Evolutionary conservation across 2,113 vertebrate species (phyloP).

Genomic region (Aramus guarauna): DNA sequence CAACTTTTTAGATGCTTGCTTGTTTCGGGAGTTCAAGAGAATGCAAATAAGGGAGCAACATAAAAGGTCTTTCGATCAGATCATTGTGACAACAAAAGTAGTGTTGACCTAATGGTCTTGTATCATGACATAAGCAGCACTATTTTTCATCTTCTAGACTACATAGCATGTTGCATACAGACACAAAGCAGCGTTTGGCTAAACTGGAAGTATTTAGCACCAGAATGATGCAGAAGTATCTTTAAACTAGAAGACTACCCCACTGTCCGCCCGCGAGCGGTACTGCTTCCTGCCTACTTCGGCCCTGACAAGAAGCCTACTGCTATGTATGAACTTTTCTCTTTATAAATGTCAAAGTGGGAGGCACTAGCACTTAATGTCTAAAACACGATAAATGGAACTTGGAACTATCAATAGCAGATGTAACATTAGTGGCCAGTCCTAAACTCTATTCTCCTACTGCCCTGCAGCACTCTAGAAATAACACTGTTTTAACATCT

Average conservation of each 20-base stretch:
- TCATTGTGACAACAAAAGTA: neutral
- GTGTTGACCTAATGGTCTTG: no score
- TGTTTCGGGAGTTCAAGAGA: no score
- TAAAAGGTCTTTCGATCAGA: neutral
- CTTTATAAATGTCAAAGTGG: neutral
- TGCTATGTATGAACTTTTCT: neutral
- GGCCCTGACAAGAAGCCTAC: neutral
- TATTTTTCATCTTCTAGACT: neutral
- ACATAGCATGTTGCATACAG: fast-evolving
- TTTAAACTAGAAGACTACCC: neutral
- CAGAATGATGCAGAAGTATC: neutral
- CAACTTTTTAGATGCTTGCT: neutral
- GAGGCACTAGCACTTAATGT: neutral
- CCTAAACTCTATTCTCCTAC: neutral
- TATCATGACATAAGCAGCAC: neutral
- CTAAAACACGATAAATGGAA: neutral
- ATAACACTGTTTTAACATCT: neutral
- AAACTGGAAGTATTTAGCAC: neutral
- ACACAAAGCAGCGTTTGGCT: neutral
- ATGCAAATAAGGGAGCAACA: neutral
- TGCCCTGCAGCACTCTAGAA: neutral
- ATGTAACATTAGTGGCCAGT: neutral
- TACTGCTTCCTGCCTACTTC: neutral
- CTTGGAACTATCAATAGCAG: no score
- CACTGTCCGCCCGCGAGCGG: neutral